These are phyloP conservation scores for Catajapyx aquilonaris DNA, from an alignment of 1,140 invertebrate genomes.

Conservation along the genomic window DNA sequence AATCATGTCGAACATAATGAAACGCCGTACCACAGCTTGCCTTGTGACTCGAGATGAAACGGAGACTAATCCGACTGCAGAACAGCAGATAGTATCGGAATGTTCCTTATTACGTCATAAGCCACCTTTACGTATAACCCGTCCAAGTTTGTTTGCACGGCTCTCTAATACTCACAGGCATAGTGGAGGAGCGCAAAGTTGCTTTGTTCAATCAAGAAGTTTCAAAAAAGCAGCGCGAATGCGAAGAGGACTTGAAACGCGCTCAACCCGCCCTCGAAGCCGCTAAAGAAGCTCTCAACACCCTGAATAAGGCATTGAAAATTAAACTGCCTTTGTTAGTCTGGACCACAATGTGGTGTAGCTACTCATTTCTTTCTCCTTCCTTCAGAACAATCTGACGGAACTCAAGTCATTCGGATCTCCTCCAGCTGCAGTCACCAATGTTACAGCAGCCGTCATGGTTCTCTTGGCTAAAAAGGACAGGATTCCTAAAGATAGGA, in stretches of 20 bases:
- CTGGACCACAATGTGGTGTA: too few species aligned
- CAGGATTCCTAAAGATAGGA: slow-evolving; percentile 85
- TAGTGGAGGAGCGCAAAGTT: slow-evolving; percentile 69
- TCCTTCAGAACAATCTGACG: slow-evolving; percentile 48
- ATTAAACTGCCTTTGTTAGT: too few species aligned
- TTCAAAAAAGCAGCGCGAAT: slow-evolving; percentile 80
- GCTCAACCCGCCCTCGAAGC: slow-evolving; percentile 83
- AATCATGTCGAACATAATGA: too few species aligned
- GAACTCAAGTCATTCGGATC: slow-evolving; percentile 92
- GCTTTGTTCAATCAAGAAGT: slow-evolving; percentile 82
- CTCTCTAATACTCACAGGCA: too few species aligned
- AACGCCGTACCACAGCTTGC: too few species aligned
- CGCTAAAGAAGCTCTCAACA: slow-evolving; percentile 86
- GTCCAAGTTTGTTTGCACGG: too few species aligned
- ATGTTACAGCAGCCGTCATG: slow-evolving; percentile 88
- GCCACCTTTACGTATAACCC: too few species aligned
- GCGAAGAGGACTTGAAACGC: slow-evolving; percentile 81
- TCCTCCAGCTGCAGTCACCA: slow-evolving; percentile 68
- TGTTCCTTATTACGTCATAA: too few species aligned
- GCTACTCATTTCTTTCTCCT: background rate
- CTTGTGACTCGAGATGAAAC: too few species aligned
- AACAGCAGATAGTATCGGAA: too few species aligned
- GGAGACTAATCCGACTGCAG: too few species aligned
- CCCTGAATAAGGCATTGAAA: slow-evolving; percentile 80
- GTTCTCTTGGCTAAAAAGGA: slow-evolving; percentile 76